Evolutionary conservation across 2,797 vertebrate species (phyloP), one percentile per base, ranked within the genome.

Genomic region (Enteromius viviparus): DNA sequence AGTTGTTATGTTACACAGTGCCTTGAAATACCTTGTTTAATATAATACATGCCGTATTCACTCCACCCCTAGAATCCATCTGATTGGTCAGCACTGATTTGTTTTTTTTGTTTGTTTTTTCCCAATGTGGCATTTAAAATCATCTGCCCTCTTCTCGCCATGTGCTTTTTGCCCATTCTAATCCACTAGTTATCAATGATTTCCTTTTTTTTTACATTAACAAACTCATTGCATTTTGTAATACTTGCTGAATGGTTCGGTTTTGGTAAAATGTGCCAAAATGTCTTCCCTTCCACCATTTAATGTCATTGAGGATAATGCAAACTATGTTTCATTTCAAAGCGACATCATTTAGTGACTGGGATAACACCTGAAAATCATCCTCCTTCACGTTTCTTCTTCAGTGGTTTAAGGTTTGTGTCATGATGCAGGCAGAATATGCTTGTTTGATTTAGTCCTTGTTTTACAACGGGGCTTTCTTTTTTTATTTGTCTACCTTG

Each of bases 1-100:
- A 51, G 88, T 91, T 91, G 91, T 93, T 93, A 92, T 92, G 90
- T 91, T 95, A 94, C 94, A 93, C 95, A 95, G 96, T 97, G 97
- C 97, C 96, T 97, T 97, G 95, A 93, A 92, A 93, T 91, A 94
- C 89, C 89, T 74, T 62, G 32, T 91, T 90, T 87, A 37, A 84
- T 47, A 51, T 53, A 32, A 51, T 53, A 26, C 85, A 87, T 90
- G 89, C 80, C 90, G 91, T 91, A 90, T 90, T 84, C 91, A 75
- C 26, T 69, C 26, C 85, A 37, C 85, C 89, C 90, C 51, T 65
- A 81, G 90, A 93, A 88, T 92, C 91, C 89, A 69, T 91, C 89
- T 69, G 72, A 88, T 85, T 84, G 89, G 86, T 87, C 76, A 8
- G 53, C 42, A 26, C 53, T 62, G 78, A 51, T 23, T 14, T 45